phyloP scores from a whole-genome alignment of 2,888 invertebrate genomes.

The Euphydryas editha region DNA sequence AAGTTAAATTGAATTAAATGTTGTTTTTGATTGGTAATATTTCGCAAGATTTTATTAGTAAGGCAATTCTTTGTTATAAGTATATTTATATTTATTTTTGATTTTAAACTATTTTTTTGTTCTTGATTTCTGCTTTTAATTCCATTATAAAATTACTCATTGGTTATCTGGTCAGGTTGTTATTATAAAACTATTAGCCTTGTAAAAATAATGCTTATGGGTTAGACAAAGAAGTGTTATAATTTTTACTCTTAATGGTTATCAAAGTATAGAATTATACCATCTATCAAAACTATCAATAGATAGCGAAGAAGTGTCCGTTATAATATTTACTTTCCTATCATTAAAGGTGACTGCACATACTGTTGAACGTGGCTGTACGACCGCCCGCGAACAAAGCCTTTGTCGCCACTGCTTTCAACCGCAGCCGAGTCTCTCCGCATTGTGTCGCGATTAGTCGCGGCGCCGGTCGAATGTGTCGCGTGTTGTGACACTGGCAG shows the following conservation, averaged over 20 bases:
- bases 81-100: too few species aligned
- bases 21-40: too few species aligned
- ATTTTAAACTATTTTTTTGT: too few species aligned
- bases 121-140: too few species aligned
- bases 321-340: constrained; percentile 12
- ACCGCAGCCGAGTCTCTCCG: constrained; percentile 55
- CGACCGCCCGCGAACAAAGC: constrained; percentile 69
- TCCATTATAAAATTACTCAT: too few species aligned
- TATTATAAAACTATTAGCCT: too few species aligned
- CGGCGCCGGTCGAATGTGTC: constrained; percentile 62
- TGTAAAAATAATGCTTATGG: too few species aligned
- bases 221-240: too few species aligned
- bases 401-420: constrained; percentile 66
- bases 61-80: too few species aligned
- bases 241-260: not conserved
- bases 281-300: not conserved
- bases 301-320: not conserved
- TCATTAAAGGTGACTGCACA: constrained; percentile 7
- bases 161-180: too few species aligned
- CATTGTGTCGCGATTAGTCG: constrained; percentile 74
- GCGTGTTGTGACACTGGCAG: constrained; percentile 72
- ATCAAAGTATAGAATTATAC: not conserved
- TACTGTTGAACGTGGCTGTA: constrained; percentile 12
- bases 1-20: too few species aligned
- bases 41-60: too few species aligned